Percentiles rank a stretch among this genome's conserved stretches.
Evolutionary conservation across 2,113 vertebrate genomes (phyloP).

Genomic region (Misgurnus mizolepis): DNA sequence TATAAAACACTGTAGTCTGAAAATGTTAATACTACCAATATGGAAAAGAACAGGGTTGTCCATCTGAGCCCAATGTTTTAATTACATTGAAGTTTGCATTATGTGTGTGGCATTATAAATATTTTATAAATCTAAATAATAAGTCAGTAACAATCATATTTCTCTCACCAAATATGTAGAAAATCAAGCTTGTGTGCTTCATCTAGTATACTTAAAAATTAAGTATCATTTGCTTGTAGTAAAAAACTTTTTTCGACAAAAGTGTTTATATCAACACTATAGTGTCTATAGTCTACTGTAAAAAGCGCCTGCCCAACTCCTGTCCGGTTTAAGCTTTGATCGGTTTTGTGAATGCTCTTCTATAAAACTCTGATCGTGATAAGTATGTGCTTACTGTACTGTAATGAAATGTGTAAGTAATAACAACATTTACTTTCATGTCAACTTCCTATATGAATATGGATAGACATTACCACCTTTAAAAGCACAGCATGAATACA

Average conservation of each 20-base stretch:
- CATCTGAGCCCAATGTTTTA: not conserved
- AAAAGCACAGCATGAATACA: slow-evolving; percentile 56
- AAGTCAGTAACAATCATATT: not conserved
- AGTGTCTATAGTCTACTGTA: slow-evolving; percentile 21
- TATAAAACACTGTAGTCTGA: not conserved
- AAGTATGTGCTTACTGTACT: slow-evolving; percentile 60
- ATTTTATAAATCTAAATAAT: not conserved
- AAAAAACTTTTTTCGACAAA: not conserved
- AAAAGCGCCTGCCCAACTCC: not conserved
- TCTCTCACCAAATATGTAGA: not conserved
- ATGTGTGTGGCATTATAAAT: slow-evolving; percentile 6
- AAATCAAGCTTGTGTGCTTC: not conserved
- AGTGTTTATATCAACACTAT: not conserved
- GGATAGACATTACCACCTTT: slow-evolving; percentile 47
- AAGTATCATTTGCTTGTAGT: slow-evolving; percentile 12
- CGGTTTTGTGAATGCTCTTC: slow-evolving; percentile 55
- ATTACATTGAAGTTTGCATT: not conserved
- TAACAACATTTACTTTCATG: slow-evolving; percentile 61
- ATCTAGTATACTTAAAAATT: slow-evolving; percentile 1
- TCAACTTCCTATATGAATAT: slow-evolving; percentile 57
- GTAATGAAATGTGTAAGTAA: slow-evolving; percentile 55
- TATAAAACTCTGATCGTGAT: slow-evolving; percentile 33
- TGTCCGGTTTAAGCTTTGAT: slow-evolving; percentile 44
- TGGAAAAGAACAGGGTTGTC: not conserved
- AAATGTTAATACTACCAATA: slow-evolving; percentile 22